Conservation (phyloP, 2,888 invertebrate species). For the Campaea margaritaria region DNA sequence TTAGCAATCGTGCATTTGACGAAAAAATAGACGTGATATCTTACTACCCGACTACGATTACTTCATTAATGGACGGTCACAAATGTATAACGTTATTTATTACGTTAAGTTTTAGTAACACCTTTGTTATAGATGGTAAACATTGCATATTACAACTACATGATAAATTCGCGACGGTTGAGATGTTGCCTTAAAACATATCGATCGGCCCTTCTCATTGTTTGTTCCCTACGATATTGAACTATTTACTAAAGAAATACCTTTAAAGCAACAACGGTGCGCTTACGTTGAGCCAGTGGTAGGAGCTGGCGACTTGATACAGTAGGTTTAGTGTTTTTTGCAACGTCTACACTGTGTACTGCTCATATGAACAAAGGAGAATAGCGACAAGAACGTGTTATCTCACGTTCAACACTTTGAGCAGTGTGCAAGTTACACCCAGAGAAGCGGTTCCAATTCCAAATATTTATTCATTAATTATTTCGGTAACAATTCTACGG, state of each 20-base stretch:
- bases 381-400: too few relatives aligned
- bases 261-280: constrained; percentile 33
- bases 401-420: too few relatives aligned
- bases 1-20: too few relatives aligned
- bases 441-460: too few relatives aligned
- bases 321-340: constrained; percentile 1
- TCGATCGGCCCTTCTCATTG: constrained; percentile 81
- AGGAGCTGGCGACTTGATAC: constrained; percentile 17
- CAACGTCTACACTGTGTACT: neutral
- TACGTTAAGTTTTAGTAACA: constrained; percentile 30
- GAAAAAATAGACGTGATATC: too few relatives aligned
- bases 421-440: too few relatives aligned
- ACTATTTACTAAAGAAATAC: constrained; percentile 51
- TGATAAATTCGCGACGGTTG: constrained; percentile 77
- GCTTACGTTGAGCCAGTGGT: constrained; percentile 28
- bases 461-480: too few relatives aligned
- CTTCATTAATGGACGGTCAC: too few relatives aligned
- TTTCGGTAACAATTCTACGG: too few relatives aligned
- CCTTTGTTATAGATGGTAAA: constrained; percentile 43
- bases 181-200: constrained; percentile 84
- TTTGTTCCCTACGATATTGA: constrained; percentile 55
- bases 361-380: too few relatives aligned
- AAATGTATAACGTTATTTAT: too few relatives aligned
- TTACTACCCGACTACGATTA: too few relatives aligned
- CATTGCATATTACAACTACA: constrained; percentile 77